Evolutionary conservation across 2,888 invertebrate genomes (phyloP), one percentile per base, ranked within the genome.

Genomic region (Ormyrus pomaceus): DNA sequence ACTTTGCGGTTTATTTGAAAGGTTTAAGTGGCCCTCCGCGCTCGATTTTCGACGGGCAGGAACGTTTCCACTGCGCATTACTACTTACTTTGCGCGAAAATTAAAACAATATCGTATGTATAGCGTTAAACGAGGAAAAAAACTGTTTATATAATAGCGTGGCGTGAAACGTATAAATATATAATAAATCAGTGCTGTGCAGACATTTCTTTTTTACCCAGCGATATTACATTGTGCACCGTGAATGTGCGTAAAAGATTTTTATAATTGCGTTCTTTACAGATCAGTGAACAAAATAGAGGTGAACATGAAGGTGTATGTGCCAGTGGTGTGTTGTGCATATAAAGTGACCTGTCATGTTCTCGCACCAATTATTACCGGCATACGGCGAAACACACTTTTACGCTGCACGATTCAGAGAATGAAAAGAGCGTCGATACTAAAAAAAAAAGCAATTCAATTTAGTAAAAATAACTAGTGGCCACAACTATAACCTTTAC

Each of bases 181-280:
- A 81, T 84, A 84, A 84, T 59, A 78, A 74, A 81, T 87, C 86
- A 85, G 88, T 89, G 88, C 88, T 86, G 88, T 89, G 88, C 88
- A 86, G 86, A 86, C 86, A 87, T 86, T 85, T 85, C 62, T 64
- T 77, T 74, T 75, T 62, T 61, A 77, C 62, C 56, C 59, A 71
- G 68, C 72, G 72, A 72, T 70, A 51, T 55, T 55, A 34, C n/a
- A 55, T 50, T 46, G 79, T 71, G 62, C 70, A 51, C 74, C 10
- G 74, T 74, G 64, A 61, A 53, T 77, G 71, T 77, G 74, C 62
- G 8, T 34, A 8, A 50, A 68, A 46, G 4, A 34, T 34, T 59
- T 72, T 70, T 56, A 8, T 56, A 8, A 58, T 74, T 58, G 58
- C 19, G 13, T 58, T 69, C 65, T 45, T 68, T 69, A 73, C 50